A percentile compares a stretch with the other conserved stretches of the same genome.
These are phyloP conservation scores for Cyphomyrus plagiostoma DNA, from an alignment of 2,113 vertebrate species.

Conservation along the genomic window DNA sequence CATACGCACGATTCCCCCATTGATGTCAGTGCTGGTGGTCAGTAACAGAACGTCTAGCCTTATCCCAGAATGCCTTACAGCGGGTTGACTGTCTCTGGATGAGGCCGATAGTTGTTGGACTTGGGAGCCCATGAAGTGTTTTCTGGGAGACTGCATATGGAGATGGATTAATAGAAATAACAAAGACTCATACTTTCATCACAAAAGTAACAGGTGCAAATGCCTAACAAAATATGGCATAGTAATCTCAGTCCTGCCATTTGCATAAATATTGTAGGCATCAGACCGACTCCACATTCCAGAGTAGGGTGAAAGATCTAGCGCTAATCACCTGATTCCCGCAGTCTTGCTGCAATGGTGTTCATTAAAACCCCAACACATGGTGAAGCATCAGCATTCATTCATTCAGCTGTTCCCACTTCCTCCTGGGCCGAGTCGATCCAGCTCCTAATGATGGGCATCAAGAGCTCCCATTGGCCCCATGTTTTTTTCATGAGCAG, in stretches of 20 bases:
- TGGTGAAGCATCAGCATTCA: constrained; percentile 10
- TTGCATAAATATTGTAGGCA: background rate
- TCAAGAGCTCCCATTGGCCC: constrained; percentile 47
- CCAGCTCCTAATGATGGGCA: constrained; percentile 57
- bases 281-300: background rate
- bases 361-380: constrained; percentile 19
- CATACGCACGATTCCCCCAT: background rate
- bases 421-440: constrained; percentile 35
- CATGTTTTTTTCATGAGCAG: constrained; percentile 48
- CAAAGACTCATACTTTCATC: background rate
- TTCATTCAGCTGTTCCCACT: background rate
- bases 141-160: background rate
- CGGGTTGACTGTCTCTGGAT: background rate
- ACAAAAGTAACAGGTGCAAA: background rate
- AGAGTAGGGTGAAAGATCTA: background rate
- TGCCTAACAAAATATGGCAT: background rate
- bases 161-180: background rate
- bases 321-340: background rate
- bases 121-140: background rate
- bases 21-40: background rate
- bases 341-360: background rate
- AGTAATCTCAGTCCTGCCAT: background rate
- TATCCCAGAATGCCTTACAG: background rate
- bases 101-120: background rate
- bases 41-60: background rate